Evolutionary conservation across 2,113 vertebrate genomes (phyloP).

Genomic region (Vimba vimba): DNA sequence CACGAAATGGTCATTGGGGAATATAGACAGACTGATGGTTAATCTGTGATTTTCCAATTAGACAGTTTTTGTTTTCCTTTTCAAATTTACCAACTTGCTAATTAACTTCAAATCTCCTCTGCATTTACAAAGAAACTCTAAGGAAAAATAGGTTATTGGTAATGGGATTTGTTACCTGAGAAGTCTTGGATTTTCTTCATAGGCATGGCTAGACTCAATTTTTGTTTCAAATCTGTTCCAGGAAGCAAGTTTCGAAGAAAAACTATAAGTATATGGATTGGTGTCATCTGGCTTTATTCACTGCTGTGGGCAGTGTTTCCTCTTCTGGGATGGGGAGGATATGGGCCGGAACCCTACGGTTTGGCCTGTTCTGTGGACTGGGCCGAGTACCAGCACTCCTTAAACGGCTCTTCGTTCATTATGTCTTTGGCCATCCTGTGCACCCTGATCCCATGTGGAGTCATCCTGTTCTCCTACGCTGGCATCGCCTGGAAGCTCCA

Average conservation of each 20-base stretch:
- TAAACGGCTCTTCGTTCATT: slow-evolving; percentile 78
- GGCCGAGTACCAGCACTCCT: slow-evolving; percentile 74
- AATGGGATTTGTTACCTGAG: background rate
- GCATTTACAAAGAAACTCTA: background rate
- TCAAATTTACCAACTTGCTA: background rate
- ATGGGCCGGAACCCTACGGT: slow-evolving; percentile 82
- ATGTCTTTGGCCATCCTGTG: slow-evolving; percentile 77
- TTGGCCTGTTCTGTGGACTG: slow-evolving; percentile 83
- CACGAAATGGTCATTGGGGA: background rate
- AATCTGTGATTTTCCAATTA: background rate
- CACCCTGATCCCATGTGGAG: slow-evolving; percentile 74
- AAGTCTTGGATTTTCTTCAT: background rate
- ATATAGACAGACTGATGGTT: background rate
- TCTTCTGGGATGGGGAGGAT: slow-evolving; percentile 82
- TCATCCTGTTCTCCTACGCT: slow-evolving; percentile 76
- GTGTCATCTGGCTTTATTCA: slow-evolving; percentile 79
- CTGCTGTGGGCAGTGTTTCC: slow-evolving; percentile 79
- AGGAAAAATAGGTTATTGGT: background rate
- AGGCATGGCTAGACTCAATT: background rate
- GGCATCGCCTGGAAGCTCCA: slow-evolving; percentile 84
- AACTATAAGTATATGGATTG: slow-evolving; percentile 68
- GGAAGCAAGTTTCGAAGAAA: slow-evolving; percentile 75
- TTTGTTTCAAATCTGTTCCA: slow-evolving; percentile 51
- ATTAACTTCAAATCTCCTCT: background rate
- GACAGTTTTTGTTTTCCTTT: background rate